Conservation (phyloP, 2,888 invertebrate genomes). For the Lasius platythorax region DNA sequence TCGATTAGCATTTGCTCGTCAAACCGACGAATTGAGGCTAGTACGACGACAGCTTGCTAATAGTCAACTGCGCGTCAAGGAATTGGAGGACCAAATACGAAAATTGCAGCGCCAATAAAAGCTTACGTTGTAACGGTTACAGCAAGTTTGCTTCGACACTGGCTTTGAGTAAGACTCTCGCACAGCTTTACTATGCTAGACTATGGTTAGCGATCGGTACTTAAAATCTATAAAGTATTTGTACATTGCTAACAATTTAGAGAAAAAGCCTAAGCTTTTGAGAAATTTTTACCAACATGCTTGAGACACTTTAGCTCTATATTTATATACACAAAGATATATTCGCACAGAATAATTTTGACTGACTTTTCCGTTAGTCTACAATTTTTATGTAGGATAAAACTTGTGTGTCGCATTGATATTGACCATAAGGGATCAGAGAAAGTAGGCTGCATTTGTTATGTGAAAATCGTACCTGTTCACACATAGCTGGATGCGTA, state of each 20-base stretch:
- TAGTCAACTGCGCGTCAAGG: slow-evolving; percentile 93
- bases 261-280: slow-evolving; percentile 57
- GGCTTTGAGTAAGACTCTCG: slow-evolving; percentile 48
- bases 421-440: slow-evolving; percentile 2
- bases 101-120: slow-evolving; percentile 87
- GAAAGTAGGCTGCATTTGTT: slow-evolving; percentile 51
- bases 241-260: slow-evolving; percentile 34
- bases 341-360: slow-evolving; percentile 23
- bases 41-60: slow-evolving; percentile 92
- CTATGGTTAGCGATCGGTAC: slow-evolving; percentile 61
- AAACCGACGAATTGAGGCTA: slow-evolving; percentile 92
- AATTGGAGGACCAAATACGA: slow-evolving; percentile 92
- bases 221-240: slow-evolving; percentile 55
- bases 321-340: slow-evolving; percentile 1
- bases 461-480: slow-evolving; percentile 73
- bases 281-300: slow-evolving; percentile 30
- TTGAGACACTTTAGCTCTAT: slow-evolving; percentile 10
- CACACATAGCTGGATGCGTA: slow-evolving; percentile 48
- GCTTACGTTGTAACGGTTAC: background rate
- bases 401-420: background rate
- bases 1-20: slow-evolving; percentile 91
- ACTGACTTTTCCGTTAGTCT: slow-evolving; percentile 14
- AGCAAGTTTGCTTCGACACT: slow-evolving; percentile 18
- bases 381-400: slow-evolving; percentile 25
- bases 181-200: slow-evolving; percentile 62